These are phyloP conservation scores for Eurytoma californica DNA, from an alignment of 2,888 invertebrate species.

Conservation along the genomic window DNA sequence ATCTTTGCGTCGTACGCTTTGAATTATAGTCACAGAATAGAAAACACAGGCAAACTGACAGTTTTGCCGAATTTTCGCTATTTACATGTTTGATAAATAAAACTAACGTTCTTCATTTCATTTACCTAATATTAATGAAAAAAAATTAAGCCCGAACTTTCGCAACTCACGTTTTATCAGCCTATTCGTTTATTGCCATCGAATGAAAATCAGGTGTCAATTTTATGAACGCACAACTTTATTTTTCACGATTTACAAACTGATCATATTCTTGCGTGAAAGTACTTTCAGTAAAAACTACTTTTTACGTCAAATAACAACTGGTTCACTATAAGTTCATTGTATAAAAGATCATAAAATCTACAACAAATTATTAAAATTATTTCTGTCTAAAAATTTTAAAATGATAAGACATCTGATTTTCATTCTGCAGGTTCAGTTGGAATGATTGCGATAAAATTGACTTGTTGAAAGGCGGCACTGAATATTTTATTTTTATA, in stretches of 20 bases:
- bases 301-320: too few species aligned
- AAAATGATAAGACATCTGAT: slow-evolving; percentile 25
- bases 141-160: slow-evolving; percentile 25
- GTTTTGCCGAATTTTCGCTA: slow-evolving; percentile 26
- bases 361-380: too few species aligned
- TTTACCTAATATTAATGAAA: slow-evolving; percentile 33
- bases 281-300: too few species aligned
- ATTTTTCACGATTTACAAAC: neutral
- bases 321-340: too few species aligned
- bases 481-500: slow-evolving; percentile 60
- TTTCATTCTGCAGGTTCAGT: slow-evolving; percentile 48
- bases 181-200: slow-evolving; percentile 27
- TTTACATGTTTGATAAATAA: slow-evolving; percentile 45
- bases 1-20: slow-evolving; percentile 32
- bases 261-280: neutral
- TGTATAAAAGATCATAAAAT: too few species aligned
- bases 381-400: too few species aligned
- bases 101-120: slow-evolving; percentile 25
- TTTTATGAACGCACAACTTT: neutral
- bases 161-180: slow-evolving; percentile 41
- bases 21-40: slow-evolving; percentile 46
- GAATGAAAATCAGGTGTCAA: slow-evolving; percentile 50
- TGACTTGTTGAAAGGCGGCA: slow-evolving; percentile 52
- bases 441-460: slow-evolving; percentile 55
- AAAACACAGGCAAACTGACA: slow-evolving; percentile 42